These are phyloP conservation scores for Vipera ursinii DNA, from an alignment of 2,797 vertebrate species.

Conservation along the genomic window DNA sequence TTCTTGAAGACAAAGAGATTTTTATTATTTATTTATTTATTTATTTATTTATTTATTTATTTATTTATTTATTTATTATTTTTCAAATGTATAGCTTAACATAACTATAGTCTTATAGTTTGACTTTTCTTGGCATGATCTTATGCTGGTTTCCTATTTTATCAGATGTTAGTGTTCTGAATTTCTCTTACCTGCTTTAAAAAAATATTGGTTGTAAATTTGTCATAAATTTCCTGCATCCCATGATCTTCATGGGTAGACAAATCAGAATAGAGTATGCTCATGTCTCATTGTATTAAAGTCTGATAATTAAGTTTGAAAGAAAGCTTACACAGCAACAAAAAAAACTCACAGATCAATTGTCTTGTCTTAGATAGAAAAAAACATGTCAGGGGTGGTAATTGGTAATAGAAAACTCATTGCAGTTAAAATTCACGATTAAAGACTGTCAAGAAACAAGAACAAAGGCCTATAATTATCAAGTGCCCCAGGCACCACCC, in stretches of 20 bases:
- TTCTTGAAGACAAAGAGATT: background rate
- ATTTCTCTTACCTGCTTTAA: background rate
- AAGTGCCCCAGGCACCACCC: conserved; percentile 81
- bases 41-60: too few relatives aligned
- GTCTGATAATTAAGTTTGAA: background rate
- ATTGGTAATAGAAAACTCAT: conserved; percentile 62
- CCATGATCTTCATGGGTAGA: background rate
- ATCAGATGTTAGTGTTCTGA: background rate
- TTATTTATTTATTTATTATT: too few relatives aligned
- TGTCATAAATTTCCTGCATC: background rate
- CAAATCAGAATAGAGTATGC: conserved; percentile 10
- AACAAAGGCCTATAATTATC: conserved; percentile 82
- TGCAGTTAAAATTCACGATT: conserved; percentile 75
- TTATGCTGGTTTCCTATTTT: background rate
- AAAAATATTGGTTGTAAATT: background rate
- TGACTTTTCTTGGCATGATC: background rate
- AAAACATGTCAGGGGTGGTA: conserved; percentile 29
- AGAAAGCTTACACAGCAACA: background rate
- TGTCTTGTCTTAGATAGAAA: conserved; percentile 24
- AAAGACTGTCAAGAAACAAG: conserved; percentile 82
- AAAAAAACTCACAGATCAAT: background rate
- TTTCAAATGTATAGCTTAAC: background rate
- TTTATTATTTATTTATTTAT: background rate
- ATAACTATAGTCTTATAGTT: background rate
- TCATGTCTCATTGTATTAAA: conserved; percentile 12